Base-by-base conservation (phyloP, 1,140 invertebrate genomes). In the Psilanteris sp. region DNA sequence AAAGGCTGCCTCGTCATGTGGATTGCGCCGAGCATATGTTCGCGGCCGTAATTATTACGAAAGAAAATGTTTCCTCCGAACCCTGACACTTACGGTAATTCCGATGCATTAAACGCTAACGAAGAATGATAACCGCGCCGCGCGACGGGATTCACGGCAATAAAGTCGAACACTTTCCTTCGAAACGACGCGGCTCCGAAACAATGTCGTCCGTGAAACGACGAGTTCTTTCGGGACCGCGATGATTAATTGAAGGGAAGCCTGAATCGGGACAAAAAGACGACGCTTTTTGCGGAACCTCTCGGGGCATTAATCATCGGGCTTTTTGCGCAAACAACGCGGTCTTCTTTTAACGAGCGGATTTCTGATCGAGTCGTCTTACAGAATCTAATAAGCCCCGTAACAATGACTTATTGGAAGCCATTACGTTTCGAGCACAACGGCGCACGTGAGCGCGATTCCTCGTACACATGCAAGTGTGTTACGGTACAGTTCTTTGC, bases 41-140 rank as follows among this genome's bases (percentile, higher is more conserved):
- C 27, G 46, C 48, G 37, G 36, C 27, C 36, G 37, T 59, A 73
- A 72, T 64, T 57, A 72, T 72, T 64, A 43, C 31, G 24, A 36
- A 62, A 46, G 59, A 62, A 62, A 62, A 61, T 50, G 48, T 73
- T 27, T 22, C 44, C 44, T 52, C 36, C 52, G 50, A 52, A 66
- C 59, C 32, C 68, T 73, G 68, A 73, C 70, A 73, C 52, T 73
- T 43, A 48, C 46, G 50, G 55, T 48, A 48, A 72, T 62, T 72
- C 57, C 44, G 37, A 48, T 48, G 57, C 39, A 62, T 61, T 50
- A 43, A 13, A 29, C 43, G 26, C 36, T 70, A 52, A 44, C 27
- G 48, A 66, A 44, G 61, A 66, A 54, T 44, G 36, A 52, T 66
- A 50, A 50, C 36, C 43, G 29, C 44, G 9, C 41, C 15, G 20